Evolutionary conservation across 1,140 invertebrate species (phyloP), one percentile per base, ranked within the genome.

Genomic region (Archivesica marissinica): DNA sequence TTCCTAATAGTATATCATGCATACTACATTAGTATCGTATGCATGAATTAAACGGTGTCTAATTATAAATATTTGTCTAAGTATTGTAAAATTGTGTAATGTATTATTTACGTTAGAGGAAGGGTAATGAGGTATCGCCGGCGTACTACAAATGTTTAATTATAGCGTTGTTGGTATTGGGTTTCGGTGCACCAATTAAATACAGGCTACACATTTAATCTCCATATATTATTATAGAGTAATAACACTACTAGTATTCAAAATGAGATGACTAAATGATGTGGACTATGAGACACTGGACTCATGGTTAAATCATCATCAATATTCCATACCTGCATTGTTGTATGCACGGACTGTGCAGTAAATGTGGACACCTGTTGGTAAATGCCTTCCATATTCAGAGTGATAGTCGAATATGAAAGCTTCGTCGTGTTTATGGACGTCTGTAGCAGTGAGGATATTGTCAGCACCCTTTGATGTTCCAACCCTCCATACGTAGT

Each of bases 401-500:
- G 30, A 35, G 0, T 23, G 20, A 17, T 56, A 25, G 35, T 82
- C 66, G 30, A 74, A 38, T 59, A 82, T 85, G 38, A 74, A 88
- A n/a, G 82, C 82, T n/a, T 56, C 30, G 23, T 74, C 78, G 30
- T 56, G 72, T 54, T 64, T 74, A 39, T 54, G 61, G 15, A 70
- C 52, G 13, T 47, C 59, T 61, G 39, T 66, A 20, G 56, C 64
- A 30, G 23, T 15, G 2, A 86, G 61, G 13, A 89, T 66, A 30
- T 89, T 78, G 76, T 66, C 74, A 52, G 52, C 77, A 15, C 85
- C 88, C 9, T 74, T 44, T 1, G 54, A 66, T 41, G 85, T 88
- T 1, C 88, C 88, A 25, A 78, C 85, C 23, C 87, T 30, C 88
- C 88, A 89, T 9, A 72, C 41, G 41, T 86, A 89, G 39, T 80